Base-by-base conservation (phyloP, 1,140 invertebrate genomes). In the Rhopalosiphum padi region DNA sequence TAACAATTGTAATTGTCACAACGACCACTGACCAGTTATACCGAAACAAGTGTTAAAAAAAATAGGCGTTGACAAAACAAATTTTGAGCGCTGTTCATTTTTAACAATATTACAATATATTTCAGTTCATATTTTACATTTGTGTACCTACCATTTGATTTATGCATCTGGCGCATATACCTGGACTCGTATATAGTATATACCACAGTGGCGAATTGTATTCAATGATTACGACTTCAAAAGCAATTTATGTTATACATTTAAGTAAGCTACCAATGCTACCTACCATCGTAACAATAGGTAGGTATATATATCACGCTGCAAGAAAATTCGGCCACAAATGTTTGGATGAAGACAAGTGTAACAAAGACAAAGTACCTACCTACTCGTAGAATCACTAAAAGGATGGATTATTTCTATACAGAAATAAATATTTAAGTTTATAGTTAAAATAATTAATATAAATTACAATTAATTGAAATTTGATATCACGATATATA, bases 371-470 rank as follows among this genome's bases (percentile, higher is more conserved):
- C 68, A 22, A 77, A 41, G 15, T 48, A 48, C 15, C 18, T 87
- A 87, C 18, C 15, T 83, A 41, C 41, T 41, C 41, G 41, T 41
- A 82, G 51, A 55, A 89, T 89, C 51, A 89, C 88, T 89, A 25
- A 92, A 83, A 82, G 37, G 77, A 92, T 92, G 46, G 35, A 92
- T 92, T 82, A 83, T 51, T 83, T 83, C 15, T 83, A 23, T 11
- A 37, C 22, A 51, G 22, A 60, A 60, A n/a, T 55, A 53, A 11
- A 22, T 37, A 22, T 55, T 90, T 77, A 18, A 77, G n/a, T 77
- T n/a, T n/a, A n/a, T 18, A 77, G 15, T 77, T n/a, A 18, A n/a
- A 35, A 77, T 68, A 30, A 68, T n/a, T n/a, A 77, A 1, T 77
- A 77, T n/a, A 35, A 77, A n/a, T 77, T 18, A n/a, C 30, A 77